A percentile compares a stretch with the other conserved stretches of the same genome.
Evolutionary conservation across 2,113 vertebrate species (phyloP).

Genomic region (Procavia capensis): DNA sequence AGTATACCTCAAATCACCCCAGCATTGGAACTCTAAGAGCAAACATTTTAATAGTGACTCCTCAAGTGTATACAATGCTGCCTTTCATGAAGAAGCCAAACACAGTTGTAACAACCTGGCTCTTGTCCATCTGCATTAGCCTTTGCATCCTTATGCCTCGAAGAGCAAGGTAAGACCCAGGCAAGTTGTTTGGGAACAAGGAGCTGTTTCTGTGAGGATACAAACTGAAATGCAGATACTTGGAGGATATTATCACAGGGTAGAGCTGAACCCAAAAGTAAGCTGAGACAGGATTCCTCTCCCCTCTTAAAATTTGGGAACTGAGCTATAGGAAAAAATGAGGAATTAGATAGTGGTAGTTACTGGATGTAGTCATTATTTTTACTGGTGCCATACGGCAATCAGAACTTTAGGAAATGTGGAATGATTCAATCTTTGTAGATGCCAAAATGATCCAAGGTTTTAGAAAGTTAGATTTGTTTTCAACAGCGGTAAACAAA

Average conservation of each 20-base stretch:
- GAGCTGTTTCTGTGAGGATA: conserved; percentile 38
- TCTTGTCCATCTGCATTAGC: conserved; percentile 42
- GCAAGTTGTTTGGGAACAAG: conserved; percentile 35
- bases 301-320: not conserved
- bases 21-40: conserved; percentile 53
- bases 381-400: not conserved
- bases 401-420: not conserved
- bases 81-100: conserved; percentile 57
- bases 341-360: not conserved
- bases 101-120: conserved; percentile 59
- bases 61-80: conserved; percentile 51
- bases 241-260: conserved; percentile 20
- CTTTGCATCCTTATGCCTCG: conserved; percentile 35
- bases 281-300: not conserved
- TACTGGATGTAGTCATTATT: not conserved
- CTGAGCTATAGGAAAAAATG: not conserved
- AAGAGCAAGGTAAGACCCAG: conserved; percentile 53
- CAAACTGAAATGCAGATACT: not conserved
- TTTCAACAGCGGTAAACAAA: conserved; percentile 40
- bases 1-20: conserved; percentile 51
- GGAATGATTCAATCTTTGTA: not conserved
- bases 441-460: not conserved
- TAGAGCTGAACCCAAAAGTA: conserved; percentile 14
- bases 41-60: conserved; percentile 59
- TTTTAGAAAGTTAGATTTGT: not conserved